A percentile compares a stretch with the other conserved stretches of the same genome.
These are phyloP conservation scores for Apodemia mormo DNA, from an alignment of 2,888 invertebrate species.

Conservation along the genomic window DNA sequence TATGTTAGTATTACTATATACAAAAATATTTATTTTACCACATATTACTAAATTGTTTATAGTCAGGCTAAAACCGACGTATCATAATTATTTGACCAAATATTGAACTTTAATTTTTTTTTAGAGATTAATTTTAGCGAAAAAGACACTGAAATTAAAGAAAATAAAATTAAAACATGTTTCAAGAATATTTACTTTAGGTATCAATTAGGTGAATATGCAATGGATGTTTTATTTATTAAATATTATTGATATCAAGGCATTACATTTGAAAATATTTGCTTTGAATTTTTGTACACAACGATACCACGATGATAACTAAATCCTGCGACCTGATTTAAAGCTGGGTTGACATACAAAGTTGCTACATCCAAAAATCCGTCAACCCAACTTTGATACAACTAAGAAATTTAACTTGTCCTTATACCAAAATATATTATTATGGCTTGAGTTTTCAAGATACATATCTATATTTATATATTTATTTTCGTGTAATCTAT, in stretches of 20 bases:
- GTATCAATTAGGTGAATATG: too few relatives aligned
- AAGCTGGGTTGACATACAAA: slow-evolving; percentile 53
- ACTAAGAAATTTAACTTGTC: slow-evolving; percentile 61
- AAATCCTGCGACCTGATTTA: slow-evolving; percentile 25
- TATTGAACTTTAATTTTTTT: not conserved
- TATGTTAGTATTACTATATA: not conserved
- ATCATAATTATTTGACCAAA: not conserved
- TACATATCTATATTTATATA: slow-evolving; percentile 70
- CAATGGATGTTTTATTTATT: not conserved
- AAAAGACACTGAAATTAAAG: too few relatives aligned
- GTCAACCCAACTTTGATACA: slow-evolving; percentile 58
- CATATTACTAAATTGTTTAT: too few relatives aligned
- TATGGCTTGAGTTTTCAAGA: slow-evolving; percentile 78
- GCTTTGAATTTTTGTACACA: not conserved
- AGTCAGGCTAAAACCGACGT: too few relatives aligned
- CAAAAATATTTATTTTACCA: too few relatives aligned
- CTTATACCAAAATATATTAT: slow-evolving; percentile 82
- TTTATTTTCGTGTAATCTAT: slow-evolving; percentile 64
- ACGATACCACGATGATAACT: slow-evolving; percentile 25
- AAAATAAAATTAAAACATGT: too few relatives aligned
- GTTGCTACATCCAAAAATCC: slow-evolving; percentile 41
- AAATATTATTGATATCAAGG: slow-evolving; percentile 26
- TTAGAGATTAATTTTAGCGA: not conserved
- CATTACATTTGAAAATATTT: slow-evolving; percentile 32
- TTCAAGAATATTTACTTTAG: too few relatives aligned